Evolutionary conservation across 2,797 vertebrate genomes (phyloP).

Genomic region (Otolemur crassicaudatus): DNA sequence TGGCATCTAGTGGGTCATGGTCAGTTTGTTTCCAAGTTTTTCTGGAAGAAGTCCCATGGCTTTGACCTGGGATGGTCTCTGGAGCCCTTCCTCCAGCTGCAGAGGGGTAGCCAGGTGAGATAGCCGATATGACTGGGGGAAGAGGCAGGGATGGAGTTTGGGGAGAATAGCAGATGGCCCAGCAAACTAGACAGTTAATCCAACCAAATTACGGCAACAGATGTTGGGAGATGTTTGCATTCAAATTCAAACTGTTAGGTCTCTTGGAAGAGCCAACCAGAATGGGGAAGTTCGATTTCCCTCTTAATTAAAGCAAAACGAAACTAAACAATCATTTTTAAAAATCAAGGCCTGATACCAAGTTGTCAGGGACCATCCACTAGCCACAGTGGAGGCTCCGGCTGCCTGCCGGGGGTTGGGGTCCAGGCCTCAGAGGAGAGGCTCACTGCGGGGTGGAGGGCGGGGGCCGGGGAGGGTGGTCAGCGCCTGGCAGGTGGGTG

Average conservation of each 20-base stretch:
- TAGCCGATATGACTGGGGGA: not conserved
- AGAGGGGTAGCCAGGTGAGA: constrained; percentile 14
- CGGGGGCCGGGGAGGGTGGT: not conserved
- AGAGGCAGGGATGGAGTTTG: constrained; percentile 26
- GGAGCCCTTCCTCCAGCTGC: not conserved
- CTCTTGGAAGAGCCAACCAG: constrained; percentile 76
- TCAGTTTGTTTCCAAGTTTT: not conserved
- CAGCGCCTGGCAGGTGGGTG: constrained; percentile 78
- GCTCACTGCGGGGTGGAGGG: not conserved
- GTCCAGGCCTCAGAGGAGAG: not conserved
- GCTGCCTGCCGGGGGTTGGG: not conserved
- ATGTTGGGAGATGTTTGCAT: constrained; percentile 81
- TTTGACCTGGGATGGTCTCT: not conserved
- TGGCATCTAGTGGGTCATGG: not conserved
- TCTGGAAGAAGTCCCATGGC: not conserved
- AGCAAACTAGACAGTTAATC: constrained; percentile 80
- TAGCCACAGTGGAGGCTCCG: not conserved
- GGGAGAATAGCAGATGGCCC: constrained; percentile 77
- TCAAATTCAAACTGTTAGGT: constrained; percentile 77
- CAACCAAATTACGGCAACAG: constrained; percentile 85
- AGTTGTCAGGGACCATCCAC: not conserved
- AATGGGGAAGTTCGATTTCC: constrained; percentile 56
- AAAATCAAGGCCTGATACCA: not conserved
- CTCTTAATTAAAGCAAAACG: constrained; percentile 81
- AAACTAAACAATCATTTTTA: constrained; percentile 76